A percentile compares a stretch with the other conserved stretches of the same genome.
These are phyloP conservation scores for Stenolophus ochropezus DNA, from an alignment of 2,888 invertebrate species.

Conservation along the genomic window DNA sequence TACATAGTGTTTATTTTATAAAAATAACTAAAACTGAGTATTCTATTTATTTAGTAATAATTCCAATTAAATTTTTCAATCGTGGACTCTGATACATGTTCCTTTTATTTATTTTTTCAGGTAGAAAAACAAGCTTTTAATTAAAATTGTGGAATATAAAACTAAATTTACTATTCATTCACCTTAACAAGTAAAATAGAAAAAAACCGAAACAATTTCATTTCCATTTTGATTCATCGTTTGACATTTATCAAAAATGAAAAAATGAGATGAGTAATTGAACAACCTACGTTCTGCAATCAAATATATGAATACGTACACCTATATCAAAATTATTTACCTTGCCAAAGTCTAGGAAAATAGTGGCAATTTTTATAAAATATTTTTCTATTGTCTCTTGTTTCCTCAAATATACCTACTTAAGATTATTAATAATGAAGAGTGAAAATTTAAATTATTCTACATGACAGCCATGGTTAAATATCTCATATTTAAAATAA, in stretches of 20 bases:
- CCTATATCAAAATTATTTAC: background rate
- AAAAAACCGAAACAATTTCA: background rate
- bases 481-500: too few relatives aligned
- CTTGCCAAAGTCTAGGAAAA: too few relatives aligned
- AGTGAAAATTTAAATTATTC: too few relatives aligned
- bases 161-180: background rate
- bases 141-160: background rate
- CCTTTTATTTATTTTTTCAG: background rate
- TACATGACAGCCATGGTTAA: too few relatives aligned
- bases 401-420: too few relatives aligned
- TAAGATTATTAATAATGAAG: too few relatives aligned
- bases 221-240: background rate
- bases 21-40: too few relatives aligned
- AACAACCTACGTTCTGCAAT: background rate
- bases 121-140: background rate
- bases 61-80: background rate
- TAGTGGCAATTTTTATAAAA: too few relatives aligned
- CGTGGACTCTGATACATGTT: background rate
- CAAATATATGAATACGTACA: background rate
- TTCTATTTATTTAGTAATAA: background rate
- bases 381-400: too few relatives aligned
- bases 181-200: background rate
- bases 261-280: background rate
- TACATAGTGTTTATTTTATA: too few relatives aligned
- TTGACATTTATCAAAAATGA: background rate